Conservation (phyloP, 2,797 vertebrate genomes). For the Platyrinchus mystaceus region DNA sequence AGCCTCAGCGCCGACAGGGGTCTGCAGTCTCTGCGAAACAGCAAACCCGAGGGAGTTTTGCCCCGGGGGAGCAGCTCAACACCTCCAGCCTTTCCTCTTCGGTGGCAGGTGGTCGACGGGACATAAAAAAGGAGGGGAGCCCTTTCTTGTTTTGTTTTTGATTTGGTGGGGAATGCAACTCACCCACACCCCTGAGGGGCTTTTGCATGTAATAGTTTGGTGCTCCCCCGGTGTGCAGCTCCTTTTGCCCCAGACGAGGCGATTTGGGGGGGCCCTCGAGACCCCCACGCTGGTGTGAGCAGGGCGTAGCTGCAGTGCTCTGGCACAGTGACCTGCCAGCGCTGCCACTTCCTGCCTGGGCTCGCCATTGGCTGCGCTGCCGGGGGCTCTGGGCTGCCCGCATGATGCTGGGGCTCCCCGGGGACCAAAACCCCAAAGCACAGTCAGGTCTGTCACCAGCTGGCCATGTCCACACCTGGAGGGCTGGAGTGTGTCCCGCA, state of each 20-base stretch:
- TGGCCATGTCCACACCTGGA: accelerated
- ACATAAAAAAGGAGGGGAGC: accelerated
- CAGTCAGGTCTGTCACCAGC: not conserved
- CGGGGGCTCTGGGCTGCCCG: not conserved
- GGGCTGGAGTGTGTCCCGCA: accelerated
- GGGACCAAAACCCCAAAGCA: not conserved
- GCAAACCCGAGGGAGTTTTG: not conserved
- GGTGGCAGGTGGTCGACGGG: not conserved
- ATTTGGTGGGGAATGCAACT: accelerated
- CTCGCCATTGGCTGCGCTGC: accelerated
- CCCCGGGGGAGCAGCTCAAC: not conserved
- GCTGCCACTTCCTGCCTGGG: accelerated
- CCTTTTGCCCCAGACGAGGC: not conserved
- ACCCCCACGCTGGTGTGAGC: accelerated
- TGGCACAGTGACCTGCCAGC: accelerated
- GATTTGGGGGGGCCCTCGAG: accelerated
- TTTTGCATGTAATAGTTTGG: accelerated
- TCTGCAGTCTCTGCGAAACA: not conserved
- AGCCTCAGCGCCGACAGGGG: not conserved
- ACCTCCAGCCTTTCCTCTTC: not conserved
- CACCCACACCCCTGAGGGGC: accelerated
- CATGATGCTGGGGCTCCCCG: accelerated
- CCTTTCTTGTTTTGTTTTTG: not conserved
- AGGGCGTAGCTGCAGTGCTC: not conserved
- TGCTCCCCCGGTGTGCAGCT: not conserved